These are phyloP conservation scores for Melolontha melolontha DNA, from an alignment of 2,888 invertebrate species.

Conservation along the genomic window DNA sequence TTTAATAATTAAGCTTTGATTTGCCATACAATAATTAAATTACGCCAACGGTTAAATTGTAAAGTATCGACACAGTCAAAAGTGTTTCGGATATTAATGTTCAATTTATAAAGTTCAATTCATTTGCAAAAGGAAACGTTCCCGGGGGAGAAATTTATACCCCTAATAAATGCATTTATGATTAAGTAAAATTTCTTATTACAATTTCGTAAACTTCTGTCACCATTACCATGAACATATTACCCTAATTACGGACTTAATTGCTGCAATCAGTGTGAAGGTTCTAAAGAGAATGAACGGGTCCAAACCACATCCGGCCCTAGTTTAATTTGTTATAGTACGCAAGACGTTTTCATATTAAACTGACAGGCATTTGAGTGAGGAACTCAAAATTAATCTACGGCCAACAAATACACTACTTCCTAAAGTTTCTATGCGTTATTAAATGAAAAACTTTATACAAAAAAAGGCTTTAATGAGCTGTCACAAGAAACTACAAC, in stretches of 20 bases:
- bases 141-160: slow-evolving; percentile 2
- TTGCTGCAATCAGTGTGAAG: slow-evolving; percentile 39
- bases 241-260: slow-evolving; percentile 41
- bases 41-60: too few species aligned
- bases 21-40: too few species aligned
- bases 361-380: slow-evolving; percentile 26
- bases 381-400: slow-evolving; percentile 10
- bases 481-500: too few species aligned
- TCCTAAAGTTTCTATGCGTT: too few species aligned
- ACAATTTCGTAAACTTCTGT: slow-evolving; percentile 40
- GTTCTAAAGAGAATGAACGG: slow-evolving; percentile 34
- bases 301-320: slow-evolving; percentile 41
- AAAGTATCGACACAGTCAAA: too few species aligned
- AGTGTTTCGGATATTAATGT: slow-evolving; percentile 3
- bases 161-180: slow-evolving; percentile 33
- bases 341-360: slow-evolving; percentile 38
- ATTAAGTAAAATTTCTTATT: slow-evolving; percentile 35
- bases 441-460: too few species aligned
- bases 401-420: too few species aligned
- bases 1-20: too few species aligned
- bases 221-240: slow-evolving; percentile 42
- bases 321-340: slow-evolving; percentile 41
- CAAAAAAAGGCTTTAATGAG: too few species aligned
- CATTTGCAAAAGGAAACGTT: neutral
- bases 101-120: slow-evolving; percentile 27